phyloP scores from a whole-genome alignment of 2,113 vertebrate species.

The Verasper variegatus region DNA sequence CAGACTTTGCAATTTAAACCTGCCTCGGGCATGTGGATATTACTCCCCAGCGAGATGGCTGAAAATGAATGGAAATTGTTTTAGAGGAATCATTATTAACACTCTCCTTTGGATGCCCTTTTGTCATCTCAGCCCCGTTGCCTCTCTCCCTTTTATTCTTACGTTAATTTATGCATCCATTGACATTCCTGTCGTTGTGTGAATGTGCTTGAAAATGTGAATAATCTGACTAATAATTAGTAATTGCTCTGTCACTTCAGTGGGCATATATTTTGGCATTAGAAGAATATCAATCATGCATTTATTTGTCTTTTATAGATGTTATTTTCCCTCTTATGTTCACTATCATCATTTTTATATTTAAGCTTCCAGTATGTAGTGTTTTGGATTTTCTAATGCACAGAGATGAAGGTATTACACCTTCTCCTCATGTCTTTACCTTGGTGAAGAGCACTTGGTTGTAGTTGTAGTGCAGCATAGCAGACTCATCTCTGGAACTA shows the following conservation, averaged over 20 bases:
- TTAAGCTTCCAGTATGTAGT: background rate
- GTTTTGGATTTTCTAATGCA: constrained; percentile 9
- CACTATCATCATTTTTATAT: constrained; percentile 3
- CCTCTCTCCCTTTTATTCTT: constrained; percentile 66
- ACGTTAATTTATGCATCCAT: constrained; percentile 70
- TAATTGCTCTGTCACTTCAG: constrained; percentile 56
- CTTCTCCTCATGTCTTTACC: constrained; percentile 20
- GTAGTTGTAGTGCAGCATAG: constrained; percentile 35
- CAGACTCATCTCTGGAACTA: constrained; percentile 54
- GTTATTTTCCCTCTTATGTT: constrained; percentile 30
- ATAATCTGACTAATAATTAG: constrained; percentile 76
- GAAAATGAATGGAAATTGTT: constrained; percentile 89
- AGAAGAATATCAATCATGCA: constrained; percentile 41
- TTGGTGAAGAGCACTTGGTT: constrained; percentile 36
- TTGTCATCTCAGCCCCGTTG: constrained; percentile 76
- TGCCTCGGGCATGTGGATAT: constrained; percentile 85
- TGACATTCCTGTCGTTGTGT: constrained; percentile 69
- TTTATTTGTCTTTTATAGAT: constrained; percentile 45
- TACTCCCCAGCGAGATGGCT: constrained; percentile 81
- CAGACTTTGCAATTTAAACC: constrained; percentile 86
- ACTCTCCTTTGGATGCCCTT: constrained; percentile 87
- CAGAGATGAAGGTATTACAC: constrained; percentile 14
- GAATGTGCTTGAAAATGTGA: constrained; percentile 67
- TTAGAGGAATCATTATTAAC: constrained; percentile 86
- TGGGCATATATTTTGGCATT: constrained; percentile 58